Evolutionary conservation across 2,888 invertebrate genomes (phyloP).

Genomic region (Pachycephus smyrnensis): DNA sequence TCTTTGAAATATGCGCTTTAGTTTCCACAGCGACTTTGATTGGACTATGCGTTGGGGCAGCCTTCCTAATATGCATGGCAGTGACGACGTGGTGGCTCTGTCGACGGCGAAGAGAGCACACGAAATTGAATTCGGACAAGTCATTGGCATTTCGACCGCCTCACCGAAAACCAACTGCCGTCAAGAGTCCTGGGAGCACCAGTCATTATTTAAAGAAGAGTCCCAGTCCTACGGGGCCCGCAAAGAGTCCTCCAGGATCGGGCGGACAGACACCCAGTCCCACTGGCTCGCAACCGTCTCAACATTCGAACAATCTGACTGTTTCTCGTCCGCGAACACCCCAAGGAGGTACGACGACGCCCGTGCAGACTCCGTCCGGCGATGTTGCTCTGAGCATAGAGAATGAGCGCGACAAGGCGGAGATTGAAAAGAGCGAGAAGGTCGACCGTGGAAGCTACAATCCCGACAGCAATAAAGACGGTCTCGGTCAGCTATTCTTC

Average conservation of each 20-base stretch:
- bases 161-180: slow-evolving; percentile 79
- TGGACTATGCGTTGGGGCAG: slow-evolving; percentile 74
- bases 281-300: slow-evolving; percentile 51
- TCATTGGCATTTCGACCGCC: slow-evolving; percentile 78
- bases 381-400: slow-evolving; percentile 68
- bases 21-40: slow-evolving; percentile 72
- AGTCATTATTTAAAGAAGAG: slow-evolving; percentile 92
- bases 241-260: slow-evolving; percentile 72
- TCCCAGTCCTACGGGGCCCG: slow-evolving; percentile 85
- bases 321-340: slow-evolving; percentile 48
- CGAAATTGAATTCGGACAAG: slow-evolving; percentile 71
- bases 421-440: slow-evolving; percentile 72
- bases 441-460: slow-evolving; percentile 67
- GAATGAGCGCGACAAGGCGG: slow-evolving; percentile 71
- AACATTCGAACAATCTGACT: slow-evolving; percentile 41
- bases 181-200: slow-evolving; percentile 86
- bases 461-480: slow-evolving; percentile 71
- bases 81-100: slow-evolving; percentile 77
- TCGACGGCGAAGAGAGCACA: slow-evolving; percentile 70
- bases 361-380: slow-evolving; percentile 56
- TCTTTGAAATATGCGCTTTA: slow-evolving; percentile 45
- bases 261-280: slow-evolving; percentile 64
- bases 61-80: slow-evolving; percentile 72
- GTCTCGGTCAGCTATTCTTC: slow-evolving; percentile 88
- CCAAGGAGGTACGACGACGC: slow-evolving; percentile 52